Conservation (phyloP, 2,797 vertebrate genomes). For the Arctocebus calabarensis region DNA sequence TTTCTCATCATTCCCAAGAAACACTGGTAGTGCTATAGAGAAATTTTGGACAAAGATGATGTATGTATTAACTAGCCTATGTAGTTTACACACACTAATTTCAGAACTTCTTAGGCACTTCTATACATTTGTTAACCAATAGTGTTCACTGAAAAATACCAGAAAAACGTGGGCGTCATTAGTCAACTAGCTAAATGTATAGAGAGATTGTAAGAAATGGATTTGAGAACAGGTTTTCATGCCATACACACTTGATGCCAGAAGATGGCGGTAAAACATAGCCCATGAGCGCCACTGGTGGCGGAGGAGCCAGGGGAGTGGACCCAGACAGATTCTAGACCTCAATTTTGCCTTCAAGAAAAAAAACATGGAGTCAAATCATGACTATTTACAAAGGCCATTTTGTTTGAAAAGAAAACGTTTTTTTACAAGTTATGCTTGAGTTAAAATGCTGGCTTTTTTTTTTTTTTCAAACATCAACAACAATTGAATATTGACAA, state of each 20-base stretch:
- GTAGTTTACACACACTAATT: background rate
- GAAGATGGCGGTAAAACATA: slow-evolving; percentile 66
- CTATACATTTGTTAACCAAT: background rate
- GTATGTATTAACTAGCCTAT: background rate
- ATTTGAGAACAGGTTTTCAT: background rate
- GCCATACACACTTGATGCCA: background rate
- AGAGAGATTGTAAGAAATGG: background rate
- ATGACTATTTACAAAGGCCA: slow-evolving; percentile 2
- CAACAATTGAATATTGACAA: background rate
- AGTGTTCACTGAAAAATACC: slow-evolving; percentile 9
- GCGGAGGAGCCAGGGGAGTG: fast-evolving
- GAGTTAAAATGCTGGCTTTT: background rate
- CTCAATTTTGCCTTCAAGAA: background rate
- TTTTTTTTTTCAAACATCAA: background rate
- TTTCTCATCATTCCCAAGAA: too few relatives aligned
- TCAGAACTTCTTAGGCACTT: background rate
- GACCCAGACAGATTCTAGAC: background rate
- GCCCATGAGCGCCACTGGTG: background rate
- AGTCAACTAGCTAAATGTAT: slow-evolving; percentile 1
- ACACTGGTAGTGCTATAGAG: background rate
- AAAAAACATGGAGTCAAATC: background rate
- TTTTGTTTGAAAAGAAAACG: background rate
- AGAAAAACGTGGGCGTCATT: background rate
- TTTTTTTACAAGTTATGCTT: background rate
- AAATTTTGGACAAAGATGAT: background rate